Evolutionary conservation across 2,113 vertebrate genomes (phyloP).

Genomic region (Stercorarius parasiticus): DNA sequence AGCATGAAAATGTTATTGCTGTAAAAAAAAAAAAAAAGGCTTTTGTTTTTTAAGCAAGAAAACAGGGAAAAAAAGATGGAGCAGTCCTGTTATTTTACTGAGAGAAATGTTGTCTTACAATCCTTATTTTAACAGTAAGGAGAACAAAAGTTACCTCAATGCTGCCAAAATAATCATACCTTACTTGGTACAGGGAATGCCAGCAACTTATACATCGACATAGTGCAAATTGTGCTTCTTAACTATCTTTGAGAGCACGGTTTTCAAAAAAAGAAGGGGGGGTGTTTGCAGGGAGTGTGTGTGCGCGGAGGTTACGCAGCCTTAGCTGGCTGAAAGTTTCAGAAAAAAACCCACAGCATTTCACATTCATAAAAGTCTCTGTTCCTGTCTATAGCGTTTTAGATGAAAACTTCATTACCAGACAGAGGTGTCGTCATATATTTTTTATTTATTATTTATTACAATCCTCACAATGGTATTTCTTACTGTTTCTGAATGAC

Average conservation of each 20-base stretch:
- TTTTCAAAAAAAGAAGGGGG: background rate
- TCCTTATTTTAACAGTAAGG: background rate
- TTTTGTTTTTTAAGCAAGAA: background rate
- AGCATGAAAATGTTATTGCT: background rate
- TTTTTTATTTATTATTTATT: background rate
- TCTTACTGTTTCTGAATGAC: background rate
- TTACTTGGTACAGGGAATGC: background rate
- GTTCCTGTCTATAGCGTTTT: background rate
- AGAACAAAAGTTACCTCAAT: background rate
- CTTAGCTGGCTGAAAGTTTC: background rate
- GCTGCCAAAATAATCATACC: background rate
- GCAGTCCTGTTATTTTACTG: background rate
- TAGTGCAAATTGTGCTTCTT: background rate
- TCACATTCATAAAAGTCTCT: background rate
- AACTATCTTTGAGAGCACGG: background rate
- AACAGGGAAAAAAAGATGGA: background rate
- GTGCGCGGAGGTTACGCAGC: too few relatives aligned
- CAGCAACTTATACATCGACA: background rate
- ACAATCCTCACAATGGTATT: background rate
- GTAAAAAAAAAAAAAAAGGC: background rate
- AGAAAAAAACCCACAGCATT: background rate
- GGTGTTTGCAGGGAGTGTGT: background rate
- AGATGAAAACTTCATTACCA: background rate
- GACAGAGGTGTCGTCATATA: background rate
- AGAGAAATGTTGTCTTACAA: background rate